A percentile compares a stretch with the other conserved stretches of the same genome.
Conservation (phyloP, 1,140 invertebrate species). For the Drosophila ironensis region DNA sequence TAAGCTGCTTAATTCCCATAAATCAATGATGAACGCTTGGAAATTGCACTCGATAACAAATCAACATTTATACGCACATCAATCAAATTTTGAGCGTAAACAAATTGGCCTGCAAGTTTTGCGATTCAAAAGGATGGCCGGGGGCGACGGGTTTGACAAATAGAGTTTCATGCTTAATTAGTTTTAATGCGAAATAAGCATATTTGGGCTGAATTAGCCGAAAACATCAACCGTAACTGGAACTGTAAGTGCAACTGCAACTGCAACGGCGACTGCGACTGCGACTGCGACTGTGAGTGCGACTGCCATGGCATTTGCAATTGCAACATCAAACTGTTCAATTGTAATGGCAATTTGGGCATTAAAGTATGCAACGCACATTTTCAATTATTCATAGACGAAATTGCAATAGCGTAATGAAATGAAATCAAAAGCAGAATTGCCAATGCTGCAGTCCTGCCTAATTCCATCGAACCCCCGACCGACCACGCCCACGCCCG, state of each 20-base stretch:
- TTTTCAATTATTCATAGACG: slow-evolving; percentile 72
- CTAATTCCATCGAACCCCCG: neutral
- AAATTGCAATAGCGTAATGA: slow-evolving; percentile 74
- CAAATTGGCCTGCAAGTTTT: neutral
- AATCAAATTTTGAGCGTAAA: slow-evolving; percentile 31
- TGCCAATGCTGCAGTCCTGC: slow-evolving; percentile 35
- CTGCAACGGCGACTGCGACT: slow-evolving; percentile 1
- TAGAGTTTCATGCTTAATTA: slow-evolving; percentile 70
- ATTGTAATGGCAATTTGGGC: slow-evolving; percentile 66
- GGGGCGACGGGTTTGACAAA: slow-evolving; percentile 4
- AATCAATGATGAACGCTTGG: slow-evolving; percentile 30
- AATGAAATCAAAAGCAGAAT: slow-evolving; percentile 74
- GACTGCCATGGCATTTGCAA: slow-evolving; percentile 5
- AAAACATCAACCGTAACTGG: slow-evolving; percentile 36
- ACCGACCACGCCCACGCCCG: neutral
- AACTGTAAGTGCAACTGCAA: slow-evolving; percentile 15
- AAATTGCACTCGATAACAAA: slow-evolving; percentile 6
- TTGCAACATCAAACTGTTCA: slow-evolving; percentile 12
- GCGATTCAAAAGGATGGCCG: neutral
- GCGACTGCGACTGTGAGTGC: slow-evolving; percentile 14
- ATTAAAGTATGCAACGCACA: slow-evolving; percentile 69
- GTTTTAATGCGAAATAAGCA: slow-evolving; percentile 75
- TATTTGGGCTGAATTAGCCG: slow-evolving; percentile 68
- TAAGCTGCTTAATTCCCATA: slow-evolving; percentile 19
- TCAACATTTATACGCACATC: slow-evolving; percentile 30